phyloP scores from a whole-genome alignment of 1,140 invertebrate species.

The Zaprionus inermis region DNA sequence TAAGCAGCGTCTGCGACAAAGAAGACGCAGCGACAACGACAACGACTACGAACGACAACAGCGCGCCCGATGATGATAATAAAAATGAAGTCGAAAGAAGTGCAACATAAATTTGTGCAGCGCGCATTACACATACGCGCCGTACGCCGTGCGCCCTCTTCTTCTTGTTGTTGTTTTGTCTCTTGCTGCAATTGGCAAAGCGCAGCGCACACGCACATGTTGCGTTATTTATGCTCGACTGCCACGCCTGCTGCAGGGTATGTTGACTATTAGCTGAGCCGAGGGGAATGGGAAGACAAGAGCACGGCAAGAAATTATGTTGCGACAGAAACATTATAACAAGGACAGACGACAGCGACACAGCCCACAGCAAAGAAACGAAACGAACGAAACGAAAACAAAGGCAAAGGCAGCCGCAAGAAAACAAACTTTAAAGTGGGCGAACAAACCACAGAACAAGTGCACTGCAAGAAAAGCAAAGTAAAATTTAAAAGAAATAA shows the following conservation, averaged over 20 bases:
- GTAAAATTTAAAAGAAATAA: not conserved
- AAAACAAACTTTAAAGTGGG: slow-evolving; percentile 54
- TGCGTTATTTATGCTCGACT: slow-evolving; percentile 43
- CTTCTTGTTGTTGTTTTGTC: slow-evolving; percentile 42
- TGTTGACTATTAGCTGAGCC: slow-evolving; percentile 5
- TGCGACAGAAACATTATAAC: slow-evolving; percentile 71
- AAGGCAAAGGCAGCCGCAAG: slow-evolving; percentile 57
- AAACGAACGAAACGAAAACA: slow-evolving; percentile 52
- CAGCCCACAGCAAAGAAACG: slow-evolving; percentile 44
- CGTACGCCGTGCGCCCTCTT: slow-evolving; percentile 3
- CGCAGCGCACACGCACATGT: slow-evolving; percentile 29
- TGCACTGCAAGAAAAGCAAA: slow-evolving; percentile 52
- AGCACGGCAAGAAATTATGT: slow-evolving; percentile 53
- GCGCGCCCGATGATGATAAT: slow-evolving; percentile 57
- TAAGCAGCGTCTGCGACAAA: slow-evolving; percentile 28
- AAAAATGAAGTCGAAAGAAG: slow-evolving; percentile 76
- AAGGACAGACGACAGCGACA: slow-evolving; percentile 67
- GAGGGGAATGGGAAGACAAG: not conserved
- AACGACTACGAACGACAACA: slow-evolving; percentile 9
- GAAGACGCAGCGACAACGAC: slow-evolving; percentile 7
- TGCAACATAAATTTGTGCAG: slow-evolving; percentile 79
- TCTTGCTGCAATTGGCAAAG: slow-evolving; percentile 47
- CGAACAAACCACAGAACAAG: slow-evolving; percentile 73
- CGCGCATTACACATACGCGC: slow-evolving; percentile 76
- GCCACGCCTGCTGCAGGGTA: slow-evolving; percentile 29